Percentiles rank a stretch among this genome's conserved stretches.
These are phyloP conservation scores for Caenorhabditis elegans DNA, from an alignment of 1,140 invertebrate genomes.

Conservation along the genomic window WBcel235 BX284604.4:7608001-7608500, in stretches of 20 bases:
- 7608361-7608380: slow-evolving; percentile 32
- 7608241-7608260: slow-evolving; percentile 15
- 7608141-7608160: background rate
- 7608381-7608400: slow-evolving; percentile 14
- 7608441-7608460: background rate
- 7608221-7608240: slow-evolving; percentile 17
- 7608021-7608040: slow-evolving; percentile 45
- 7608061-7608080: background rate
- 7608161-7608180: background rate
- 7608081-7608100: slow-evolving; percentile 21
- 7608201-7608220: background rate
- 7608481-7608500: background rate
- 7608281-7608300: slow-evolving; percentile 21
- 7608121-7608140: slow-evolving; percentile 17
- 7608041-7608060: slow-evolving; percentile 39
- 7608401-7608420: slow-evolving; percentile 16
- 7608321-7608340: background rate
- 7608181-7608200: background rate
- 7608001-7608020: slow-evolving; percentile 47
- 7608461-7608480: background rate
- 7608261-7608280: slow-evolving; percentile 3
- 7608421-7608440: background rate
- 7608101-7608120: slow-evolving; percentile 30
- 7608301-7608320: background rate
- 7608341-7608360: slow-evolving; percentile 27